phyloP scores from a whole-genome alignment of 2,113 vertebrate species.

The Melanocharis versteri region DNA sequence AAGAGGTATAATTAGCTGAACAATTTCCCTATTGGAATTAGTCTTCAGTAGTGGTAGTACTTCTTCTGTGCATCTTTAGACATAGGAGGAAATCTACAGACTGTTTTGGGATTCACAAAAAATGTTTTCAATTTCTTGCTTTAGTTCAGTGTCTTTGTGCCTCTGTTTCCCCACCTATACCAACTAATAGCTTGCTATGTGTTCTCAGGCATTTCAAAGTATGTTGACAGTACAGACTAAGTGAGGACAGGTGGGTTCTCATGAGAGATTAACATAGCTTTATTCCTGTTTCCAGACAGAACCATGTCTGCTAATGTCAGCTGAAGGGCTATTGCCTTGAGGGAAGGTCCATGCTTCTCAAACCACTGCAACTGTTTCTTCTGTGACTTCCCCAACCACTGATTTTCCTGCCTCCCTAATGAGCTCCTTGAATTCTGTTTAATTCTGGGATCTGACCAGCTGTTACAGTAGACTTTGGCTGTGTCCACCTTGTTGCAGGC shows the following conservation, averaged over 20 bases:
- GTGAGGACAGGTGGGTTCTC: background rate
- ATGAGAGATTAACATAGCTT: background rate
- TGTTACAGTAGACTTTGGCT: background rate
- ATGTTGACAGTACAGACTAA: background rate
- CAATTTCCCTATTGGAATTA: background rate
- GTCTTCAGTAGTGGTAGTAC: background rate
- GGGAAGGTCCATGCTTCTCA: background rate
- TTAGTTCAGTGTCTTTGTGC: background rate
- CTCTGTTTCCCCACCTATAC: background rate
- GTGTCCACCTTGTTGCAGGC: background rate
- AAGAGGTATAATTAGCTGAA: background rate
- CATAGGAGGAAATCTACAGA: background rate
- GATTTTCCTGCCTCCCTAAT: background rate
- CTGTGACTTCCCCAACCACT: background rate
- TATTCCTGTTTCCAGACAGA: background rate
- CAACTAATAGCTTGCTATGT: background rate
- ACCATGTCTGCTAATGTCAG: background rate
- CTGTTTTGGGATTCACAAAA: background rate
- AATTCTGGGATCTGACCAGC: background rate
- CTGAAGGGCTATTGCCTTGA: background rate
- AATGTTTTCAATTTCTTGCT: accelerated
- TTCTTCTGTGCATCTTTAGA: background rate
- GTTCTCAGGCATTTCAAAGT: background rate
- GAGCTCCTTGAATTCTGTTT: background rate
- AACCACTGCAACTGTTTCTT: background rate